Evolutionary conservation across 2,113 vertebrate species (phyloP).

Genomic region (Bostrychus sinensis): DNA sequence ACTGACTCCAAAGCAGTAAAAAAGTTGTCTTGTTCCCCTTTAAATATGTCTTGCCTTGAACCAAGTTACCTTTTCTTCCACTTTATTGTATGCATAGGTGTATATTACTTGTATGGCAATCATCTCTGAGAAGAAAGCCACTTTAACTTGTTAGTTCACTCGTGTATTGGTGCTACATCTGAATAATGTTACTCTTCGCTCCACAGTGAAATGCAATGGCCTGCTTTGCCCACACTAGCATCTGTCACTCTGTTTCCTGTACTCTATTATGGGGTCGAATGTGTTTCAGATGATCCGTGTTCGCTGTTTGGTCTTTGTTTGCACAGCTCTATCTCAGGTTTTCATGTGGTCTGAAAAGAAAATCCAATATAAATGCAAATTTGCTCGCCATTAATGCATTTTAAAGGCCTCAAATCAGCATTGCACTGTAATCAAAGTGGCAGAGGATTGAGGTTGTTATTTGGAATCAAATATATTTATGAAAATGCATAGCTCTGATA

Average conservation of each 20-base stretch:
- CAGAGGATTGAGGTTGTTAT: constrained; percentile 67
- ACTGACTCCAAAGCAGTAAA: neutral
- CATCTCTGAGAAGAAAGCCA: constrained; percentile 46
- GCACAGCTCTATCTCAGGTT: constrained; percentile 68
- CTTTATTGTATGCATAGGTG: constrained; percentile 18
- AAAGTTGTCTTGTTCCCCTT: neutral
- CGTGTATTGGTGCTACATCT: constrained; percentile 36
- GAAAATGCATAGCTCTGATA: constrained; percentile 68
- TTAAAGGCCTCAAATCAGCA: constrained; percentile 75
- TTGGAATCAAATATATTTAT: constrained; percentile 78
- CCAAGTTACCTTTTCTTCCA: neutral
- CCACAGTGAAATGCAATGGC: constrained; percentile 39
- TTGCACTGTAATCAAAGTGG: constrained; percentile 78
- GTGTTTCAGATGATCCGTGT: constrained; percentile 71
- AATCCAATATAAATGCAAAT: constrained; percentile 87
- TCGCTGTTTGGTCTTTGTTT: constrained; percentile 76
- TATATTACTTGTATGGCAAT: constrained; percentile 45
- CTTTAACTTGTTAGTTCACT: constrained; percentile 35
- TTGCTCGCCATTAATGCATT: constrained; percentile 78
- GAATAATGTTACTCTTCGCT: constrained; percentile 53
- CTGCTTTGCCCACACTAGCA: constrained; percentile 64
- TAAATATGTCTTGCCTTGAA: constrained; percentile 23
- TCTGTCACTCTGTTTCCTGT: constrained; percentile 61
- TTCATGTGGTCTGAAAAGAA: constrained; percentile 60
- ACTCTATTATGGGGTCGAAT: constrained; percentile 71